Percentiles rank a stretch among this genome's conserved stretches.
These are phyloP conservation scores for Pristiophorus japonicus DNA, from an alignment of 2,113 vertebrate species.

Conservation along the genomic window DNA sequence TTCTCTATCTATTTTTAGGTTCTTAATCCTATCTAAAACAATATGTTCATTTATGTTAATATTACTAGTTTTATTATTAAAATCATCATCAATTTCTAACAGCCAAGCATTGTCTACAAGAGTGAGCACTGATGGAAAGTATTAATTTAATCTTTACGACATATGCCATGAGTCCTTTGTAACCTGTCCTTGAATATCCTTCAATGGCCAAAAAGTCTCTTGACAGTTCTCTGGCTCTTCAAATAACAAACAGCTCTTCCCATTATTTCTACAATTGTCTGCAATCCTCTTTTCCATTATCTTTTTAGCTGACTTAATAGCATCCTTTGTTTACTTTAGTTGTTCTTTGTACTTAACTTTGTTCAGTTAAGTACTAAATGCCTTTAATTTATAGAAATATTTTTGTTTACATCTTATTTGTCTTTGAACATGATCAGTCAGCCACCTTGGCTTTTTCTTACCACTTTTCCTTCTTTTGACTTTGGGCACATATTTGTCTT, in stretches of 20 bases:
- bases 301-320: neutral
- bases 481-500: neutral
- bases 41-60: neutral
- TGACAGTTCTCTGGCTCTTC: neutral
- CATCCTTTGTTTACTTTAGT: neutral
- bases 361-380: neutral
- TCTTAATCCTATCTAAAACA: neutral
- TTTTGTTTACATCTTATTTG: conserved; percentile 1
- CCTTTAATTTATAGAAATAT: neutral
- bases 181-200: neutral
- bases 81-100: neutral
- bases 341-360: neutral
- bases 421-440: neutral
- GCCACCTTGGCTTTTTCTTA: neutral
- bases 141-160: neutral
- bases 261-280: neutral
- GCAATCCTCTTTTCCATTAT: neutral
- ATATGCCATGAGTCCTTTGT: neutral
- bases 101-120: neutral
- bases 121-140: neutral
- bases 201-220: neutral
- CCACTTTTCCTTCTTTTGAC: neutral
- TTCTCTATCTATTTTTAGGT: neutral
- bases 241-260: neutral
- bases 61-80: neutral